phyloP scores from a whole-genome alignment of 2,888 invertebrate species.

The Papilio gigon region DNA sequence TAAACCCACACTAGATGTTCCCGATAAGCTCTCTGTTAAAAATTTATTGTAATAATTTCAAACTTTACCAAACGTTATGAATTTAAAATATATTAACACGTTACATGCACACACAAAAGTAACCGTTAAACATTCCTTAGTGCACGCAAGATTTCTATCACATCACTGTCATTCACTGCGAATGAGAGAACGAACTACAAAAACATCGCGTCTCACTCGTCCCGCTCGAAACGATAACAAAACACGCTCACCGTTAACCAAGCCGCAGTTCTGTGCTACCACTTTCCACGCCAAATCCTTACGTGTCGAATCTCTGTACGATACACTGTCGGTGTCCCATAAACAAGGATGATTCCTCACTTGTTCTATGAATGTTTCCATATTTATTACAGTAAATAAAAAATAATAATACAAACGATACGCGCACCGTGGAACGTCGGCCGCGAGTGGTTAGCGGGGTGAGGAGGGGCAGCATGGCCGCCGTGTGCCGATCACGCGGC shows the following conservation, averaged over 20 bases:
- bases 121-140: neutral
- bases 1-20: too few species aligned
- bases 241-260: constrained; percentile 46
- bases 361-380: constrained; percentile 49
- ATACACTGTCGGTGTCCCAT: constrained; percentile 47
- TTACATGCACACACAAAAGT: too few species aligned
- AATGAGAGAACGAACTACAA: constrained; percentile 19
- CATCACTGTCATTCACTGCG: constrained; percentile 26
- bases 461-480: constrained; percentile 38
- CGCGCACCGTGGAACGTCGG: constrained; percentile 28
- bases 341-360: constrained; percentile 46
- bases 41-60: too few species aligned
- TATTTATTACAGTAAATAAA: constrained; percentile 29
- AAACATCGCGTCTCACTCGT: constrained; percentile 29
- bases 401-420: constrained; percentile 22
- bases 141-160: constrained; percentile 13
- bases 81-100: too few species aligned
- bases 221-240: constrained; percentile 31
- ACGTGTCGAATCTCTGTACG: constrained; percentile 45
- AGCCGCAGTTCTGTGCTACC: constrained; percentile 47
- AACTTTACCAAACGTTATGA: neutral
- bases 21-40: too few species aligned
- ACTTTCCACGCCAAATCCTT: constrained; percentile 48
- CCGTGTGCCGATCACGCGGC: constrained; percentile 40
- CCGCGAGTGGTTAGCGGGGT: constrained; percentile 33